Evolutionary conservation across 2,888 invertebrate species (phyloP), one percentile per base, ranked within the genome.

Genomic region (Zygogramma bicolorata): DNA sequence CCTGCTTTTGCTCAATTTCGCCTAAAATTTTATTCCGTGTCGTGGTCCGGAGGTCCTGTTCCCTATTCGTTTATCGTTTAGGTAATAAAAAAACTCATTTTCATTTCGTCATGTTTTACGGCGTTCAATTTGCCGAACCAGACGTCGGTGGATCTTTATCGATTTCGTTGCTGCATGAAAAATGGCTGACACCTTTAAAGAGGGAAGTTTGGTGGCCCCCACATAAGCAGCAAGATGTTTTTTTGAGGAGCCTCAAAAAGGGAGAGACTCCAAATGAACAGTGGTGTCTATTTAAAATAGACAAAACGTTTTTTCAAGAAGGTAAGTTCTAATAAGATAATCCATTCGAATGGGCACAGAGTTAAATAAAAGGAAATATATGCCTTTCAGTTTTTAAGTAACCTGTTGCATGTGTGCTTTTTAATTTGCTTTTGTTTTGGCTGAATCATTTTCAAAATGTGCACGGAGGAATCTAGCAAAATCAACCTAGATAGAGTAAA

Each of bases 91-190:
- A 8, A 22, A 53, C 53, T 53, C 53, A 18, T 18, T 18, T 18
- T 53, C 53, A 53, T 53, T 53, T 53, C 20, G 53, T 53, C 53
- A 53, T 53, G 53, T 53, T 53, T 53, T 53, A 53, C 20, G 53
- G 53, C 53, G 61, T 61, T 20, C 38, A 40, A 20, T 61, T 61
- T 61, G 38, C 38, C 20, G 61, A 61, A 61, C 38, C 38, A 38
- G 61, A 61, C n/a, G n/a, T n/a, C 38, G 38, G 38, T 18, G 61
- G 61, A 34, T 25, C 53, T 53, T 53, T 53, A 53, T 34, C 38
- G 40, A 61, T 61, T 38, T 61, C 61, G 31, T 61, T 61, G 38
- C 38, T 61, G 20, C 61, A 61, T 38, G 61, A 61, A 38, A 61
- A 61, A 38, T 61, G 61, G 61, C 61, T 61, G 31, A 61, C 61